Percentiles rank a stretch among this genome's conserved stretches.
phyloP scores from a whole-genome alignment of 2,113 vertebrate species.

The Seriola rivoliana region DNA sequence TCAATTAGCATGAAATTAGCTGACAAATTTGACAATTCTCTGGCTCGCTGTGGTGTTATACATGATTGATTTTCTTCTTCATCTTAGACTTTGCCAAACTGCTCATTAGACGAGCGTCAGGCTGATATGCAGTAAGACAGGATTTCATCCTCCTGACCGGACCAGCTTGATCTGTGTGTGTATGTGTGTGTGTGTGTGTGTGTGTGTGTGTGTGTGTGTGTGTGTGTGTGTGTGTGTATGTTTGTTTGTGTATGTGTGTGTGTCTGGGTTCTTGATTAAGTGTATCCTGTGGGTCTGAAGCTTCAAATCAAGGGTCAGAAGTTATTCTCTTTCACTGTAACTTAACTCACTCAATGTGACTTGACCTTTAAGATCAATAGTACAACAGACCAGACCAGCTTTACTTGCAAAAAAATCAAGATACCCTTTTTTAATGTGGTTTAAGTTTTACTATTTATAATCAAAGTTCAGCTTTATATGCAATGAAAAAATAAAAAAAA shows the following conservation, averaged over 20 bases:
- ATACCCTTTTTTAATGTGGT: neutral
- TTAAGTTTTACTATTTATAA: neutral
- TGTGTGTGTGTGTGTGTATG: neutral
- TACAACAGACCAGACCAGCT: neutral
- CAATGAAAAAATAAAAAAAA: neutral
- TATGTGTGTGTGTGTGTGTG: neutral
- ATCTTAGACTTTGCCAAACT: slow-evolving; percentile 52
- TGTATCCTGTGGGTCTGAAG: neutral
- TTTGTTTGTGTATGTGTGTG: neutral
- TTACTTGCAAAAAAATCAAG: neutral
- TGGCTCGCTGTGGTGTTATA: slow-evolving; percentile 44
- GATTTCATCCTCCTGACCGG: slow-evolving; percentile 40
- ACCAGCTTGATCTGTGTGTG: slow-evolving; percentile 14
- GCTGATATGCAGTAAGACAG: slow-evolving; percentile 48
- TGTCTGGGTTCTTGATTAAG: slow-evolving; percentile 28
- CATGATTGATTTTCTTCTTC: slow-evolving; percentile 71
- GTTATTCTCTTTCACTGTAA: slow-evolving; percentile 21
- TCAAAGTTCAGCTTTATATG: neutral
- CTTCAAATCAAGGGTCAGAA: slow-evolving; percentile 18
- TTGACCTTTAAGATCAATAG: neutral
- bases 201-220: neutral
- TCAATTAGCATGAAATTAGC: slow-evolving; percentile 76
- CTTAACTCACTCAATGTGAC: neutral
- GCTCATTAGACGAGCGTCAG: slow-evolving; percentile 65
- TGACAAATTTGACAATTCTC: slow-evolving; percentile 73